phyloP scores from a whole-genome alignment of 2,113 vertebrate genomes.

The Thinocorus orbignyianus region DNA sequence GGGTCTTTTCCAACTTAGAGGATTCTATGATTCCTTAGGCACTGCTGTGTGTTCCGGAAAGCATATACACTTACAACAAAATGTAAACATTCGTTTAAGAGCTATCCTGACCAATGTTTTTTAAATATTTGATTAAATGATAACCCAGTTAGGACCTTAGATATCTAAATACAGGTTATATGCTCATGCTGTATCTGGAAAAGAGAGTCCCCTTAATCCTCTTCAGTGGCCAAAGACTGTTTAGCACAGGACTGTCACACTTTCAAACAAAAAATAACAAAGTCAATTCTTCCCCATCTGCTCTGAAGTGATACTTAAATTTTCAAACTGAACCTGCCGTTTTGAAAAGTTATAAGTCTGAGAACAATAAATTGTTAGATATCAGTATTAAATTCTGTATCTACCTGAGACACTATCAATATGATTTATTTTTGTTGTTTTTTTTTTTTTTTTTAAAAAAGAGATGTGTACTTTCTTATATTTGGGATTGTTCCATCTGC shows the following conservation, averaged over 20 bases:
- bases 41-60: background rate
- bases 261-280: background rate
- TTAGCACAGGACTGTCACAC: background rate
- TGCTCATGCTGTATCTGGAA: background rate
- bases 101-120: background rate
- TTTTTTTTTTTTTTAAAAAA: background rate
- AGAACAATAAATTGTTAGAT: background rate
- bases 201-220: background rate
- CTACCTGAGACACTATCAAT: background rate
- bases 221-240: background rate
- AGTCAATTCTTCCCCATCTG: background rate
- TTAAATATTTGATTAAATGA: background rate
- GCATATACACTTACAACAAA: background rate
- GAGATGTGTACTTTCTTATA: background rate
- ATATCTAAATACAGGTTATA: background rate
- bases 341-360: background rate
- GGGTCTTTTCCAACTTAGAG: no score
- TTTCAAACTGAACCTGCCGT: background rate
- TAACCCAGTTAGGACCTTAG: background rate
- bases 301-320: background rate
- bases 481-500: background rate
- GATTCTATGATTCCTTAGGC: no score
- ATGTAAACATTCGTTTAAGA: background rate
- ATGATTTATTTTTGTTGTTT: fast-evolving
- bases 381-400: background rate